Percentiles rank a stretch among this genome's conserved stretches.
phyloP scores from a whole-genome alignment of 2,888 invertebrate genomes.

The Hyposoter didymator region DNA sequence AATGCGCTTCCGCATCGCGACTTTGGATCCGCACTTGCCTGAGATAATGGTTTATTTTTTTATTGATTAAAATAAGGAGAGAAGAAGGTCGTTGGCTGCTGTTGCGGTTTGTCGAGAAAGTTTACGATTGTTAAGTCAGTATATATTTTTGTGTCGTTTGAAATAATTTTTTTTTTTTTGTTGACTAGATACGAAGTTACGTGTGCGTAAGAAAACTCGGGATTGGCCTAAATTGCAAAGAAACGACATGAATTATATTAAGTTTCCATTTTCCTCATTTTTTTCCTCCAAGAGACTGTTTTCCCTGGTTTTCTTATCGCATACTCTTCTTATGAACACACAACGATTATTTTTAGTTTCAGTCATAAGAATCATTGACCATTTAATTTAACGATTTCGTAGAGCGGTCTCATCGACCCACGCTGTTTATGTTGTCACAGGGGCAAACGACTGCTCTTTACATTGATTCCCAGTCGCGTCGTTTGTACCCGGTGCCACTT shows the following conservation, averaged over 20 bases:
- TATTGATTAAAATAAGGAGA: conserved; percentile 13
- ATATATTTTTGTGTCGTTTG: conserved; percentile 37
- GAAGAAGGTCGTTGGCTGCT: conserved; percentile 20
- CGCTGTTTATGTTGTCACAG: conserved; percentile 18
- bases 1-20: conserved; percentile 10
- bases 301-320: conserved; percentile 14
- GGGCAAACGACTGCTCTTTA: conserved; percentile 59
- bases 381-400: background rate
- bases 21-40: conserved; percentile 1
- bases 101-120: conserved; percentile 65
- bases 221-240: conserved; percentile 38
- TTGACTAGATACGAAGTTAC: conserved; percentile 2
- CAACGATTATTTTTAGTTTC: conserved; percentile 36
- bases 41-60: conserved; percentile 24
- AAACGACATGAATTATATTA: conserved; percentile 9
- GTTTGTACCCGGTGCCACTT: background rate
- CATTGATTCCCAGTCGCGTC: conserved; percentile 40
- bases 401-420: background rate
- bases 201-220: conserved; percentile 40
- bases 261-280: conserved; percentile 19
- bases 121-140: conserved; percentile 62
- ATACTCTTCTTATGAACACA: background rate
- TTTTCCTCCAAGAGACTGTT: conserved; percentile 37
- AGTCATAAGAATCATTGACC: conserved; percentile 8
- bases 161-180: conserved; percentile 26